These are phyloP conservation scores for Mesoligia furuncula DNA, from an alignment of 2,888 invertebrate genomes.

Conservation along the genomic window DNA sequence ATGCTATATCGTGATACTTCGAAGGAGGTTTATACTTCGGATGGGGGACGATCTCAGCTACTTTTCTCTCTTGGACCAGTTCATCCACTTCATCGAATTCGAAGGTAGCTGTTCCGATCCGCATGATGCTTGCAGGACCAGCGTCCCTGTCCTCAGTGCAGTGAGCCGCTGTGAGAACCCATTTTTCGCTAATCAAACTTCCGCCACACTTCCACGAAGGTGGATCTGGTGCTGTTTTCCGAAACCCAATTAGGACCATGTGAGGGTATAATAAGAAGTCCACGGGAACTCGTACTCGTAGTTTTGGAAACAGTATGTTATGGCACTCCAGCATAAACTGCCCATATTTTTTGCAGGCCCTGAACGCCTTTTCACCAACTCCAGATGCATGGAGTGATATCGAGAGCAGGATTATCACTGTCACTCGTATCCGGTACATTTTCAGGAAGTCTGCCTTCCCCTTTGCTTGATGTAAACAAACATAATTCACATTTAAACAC, in stretches of 20 bases:
- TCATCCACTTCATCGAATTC: slow-evolving; percentile 87
- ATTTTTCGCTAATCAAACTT: slow-evolving; percentile 81
- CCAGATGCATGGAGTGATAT: slow-evolving; percentile 37
- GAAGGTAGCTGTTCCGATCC: slow-evolving; percentile 90
- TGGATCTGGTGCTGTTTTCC: slow-evolving; percentile 51
- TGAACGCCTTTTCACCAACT: slow-evolving; percentile 81
- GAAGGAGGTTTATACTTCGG: slow-evolving; percentile 90
- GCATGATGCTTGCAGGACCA: slow-evolving; percentile 87
- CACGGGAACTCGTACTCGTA: slow-evolving; percentile 83
- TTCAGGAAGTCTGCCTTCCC: slow-evolving; percentile 20
- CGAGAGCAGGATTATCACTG: slow-evolving; percentile 27
- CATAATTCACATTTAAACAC: slow-evolving; percentile 33
- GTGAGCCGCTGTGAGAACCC: slow-evolving; percentile 88
- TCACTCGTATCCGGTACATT: slow-evolving; percentile 45
- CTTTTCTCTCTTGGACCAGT: slow-evolving; percentile 87
- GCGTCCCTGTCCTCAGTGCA: slow-evolving; percentile 82
- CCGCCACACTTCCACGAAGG: slow-evolving; percentile 87
- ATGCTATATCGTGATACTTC: slow-evolving; percentile 92
- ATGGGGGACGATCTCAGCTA: slow-evolving; percentile 87
- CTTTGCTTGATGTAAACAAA: slow-evolving; percentile 14
- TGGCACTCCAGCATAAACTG: slow-evolving; percentile 85
- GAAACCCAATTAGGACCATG: slow-evolving; percentile 90
- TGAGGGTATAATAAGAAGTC: slow-evolving; percentile 91
- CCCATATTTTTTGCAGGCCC: slow-evolving; percentile 82
- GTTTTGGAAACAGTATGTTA: slow-evolving; percentile 79